Evolutionary conservation across 2,113 vertebrate genomes (phyloP).

Genomic region (Zosterops borbonicus): DNA sequence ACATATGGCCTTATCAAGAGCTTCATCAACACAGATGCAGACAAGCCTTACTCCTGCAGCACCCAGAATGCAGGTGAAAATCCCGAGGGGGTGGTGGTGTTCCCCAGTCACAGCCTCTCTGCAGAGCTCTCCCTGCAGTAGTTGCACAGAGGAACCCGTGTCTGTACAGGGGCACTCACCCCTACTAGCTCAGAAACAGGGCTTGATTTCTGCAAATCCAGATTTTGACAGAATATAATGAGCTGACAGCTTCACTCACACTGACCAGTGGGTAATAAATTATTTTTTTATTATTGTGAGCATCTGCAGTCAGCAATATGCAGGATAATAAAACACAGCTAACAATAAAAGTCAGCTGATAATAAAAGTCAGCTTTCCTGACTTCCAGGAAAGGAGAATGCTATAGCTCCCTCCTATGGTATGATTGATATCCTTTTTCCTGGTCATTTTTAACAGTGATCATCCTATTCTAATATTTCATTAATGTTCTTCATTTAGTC

Average conservation of each 20-base stretch:
- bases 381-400: not conserved
- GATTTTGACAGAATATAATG: not conserved
- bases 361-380: not conserved
- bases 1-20: not conserved
- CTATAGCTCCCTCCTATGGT: constrained; percentile 13
- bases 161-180: not conserved
- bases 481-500: not conserved
- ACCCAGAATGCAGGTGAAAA: not conserved
- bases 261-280: not conserved
- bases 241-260: not conserved
- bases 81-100: not conserved
- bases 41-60: not conserved
- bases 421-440: not conserved
- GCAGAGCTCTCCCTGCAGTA: not conserved
- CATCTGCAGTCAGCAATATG: not conserved
- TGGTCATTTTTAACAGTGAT: not conserved
- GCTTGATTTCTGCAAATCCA: not conserved
- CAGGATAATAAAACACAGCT: not conserved
- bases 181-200: not conserved
- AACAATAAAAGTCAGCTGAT: too few species aligned
- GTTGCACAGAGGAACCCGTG: not conserved
- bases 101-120: not conserved
- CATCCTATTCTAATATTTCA: not conserved
- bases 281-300: not conserved
- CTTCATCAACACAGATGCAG: not conserved